phyloP scores from a whole-genome alignment of 37 sponge, comb jelly and placozoan species.

The Beroe ovata region DNA sequence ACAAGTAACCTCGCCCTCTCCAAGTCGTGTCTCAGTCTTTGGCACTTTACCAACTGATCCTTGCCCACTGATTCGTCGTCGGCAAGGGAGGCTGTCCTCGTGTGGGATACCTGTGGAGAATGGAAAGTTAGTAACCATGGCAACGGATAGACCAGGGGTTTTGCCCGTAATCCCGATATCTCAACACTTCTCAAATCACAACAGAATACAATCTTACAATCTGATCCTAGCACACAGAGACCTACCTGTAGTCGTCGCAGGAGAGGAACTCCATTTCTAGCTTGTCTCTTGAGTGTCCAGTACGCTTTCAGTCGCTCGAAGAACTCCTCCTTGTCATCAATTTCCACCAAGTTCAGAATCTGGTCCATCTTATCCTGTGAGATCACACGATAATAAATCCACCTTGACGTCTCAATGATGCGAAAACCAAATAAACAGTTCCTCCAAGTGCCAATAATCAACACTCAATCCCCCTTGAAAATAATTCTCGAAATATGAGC shows the following conservation, averaged over 20 bases:
- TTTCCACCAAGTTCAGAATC: conserved; percentile 75
- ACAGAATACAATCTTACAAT: too few species aligned
- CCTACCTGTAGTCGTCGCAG: conserved; percentile 81
- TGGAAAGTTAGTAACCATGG: too few species aligned
- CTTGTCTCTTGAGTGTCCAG: conserved; percentile 98
- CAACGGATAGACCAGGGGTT: too few species aligned
- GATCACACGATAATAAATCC: too few species aligned
- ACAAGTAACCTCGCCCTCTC: conserved; percentile 89
- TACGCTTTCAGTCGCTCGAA: conserved; percentile 86
- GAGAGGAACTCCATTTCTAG: conserved; percentile 95
- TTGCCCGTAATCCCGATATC: too few species aligned
- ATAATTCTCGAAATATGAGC: too few species aligned
- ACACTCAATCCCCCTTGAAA: too few species aligned
- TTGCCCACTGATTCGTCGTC: conserved; percentile 80
- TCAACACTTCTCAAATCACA: too few species aligned
- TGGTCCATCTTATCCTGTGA: conserved; percentile 69
- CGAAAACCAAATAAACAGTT: too few species aligned
- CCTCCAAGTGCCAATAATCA: too few species aligned
- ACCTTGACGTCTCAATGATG: too few species aligned
- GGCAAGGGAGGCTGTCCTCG: conserved; percentile 9
- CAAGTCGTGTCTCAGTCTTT: conserved; percentile 84
- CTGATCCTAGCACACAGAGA: too few species aligned
- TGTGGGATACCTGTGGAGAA: conserved; percentile 31
- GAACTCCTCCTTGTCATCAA: conserved; percentile 84
- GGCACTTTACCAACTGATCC: conserved; percentile 86